Evolutionary conservation across 35 echinoderm and acorn worm genomes (phyloP).

Genomic region (Amphiura filiformis): DNA sequence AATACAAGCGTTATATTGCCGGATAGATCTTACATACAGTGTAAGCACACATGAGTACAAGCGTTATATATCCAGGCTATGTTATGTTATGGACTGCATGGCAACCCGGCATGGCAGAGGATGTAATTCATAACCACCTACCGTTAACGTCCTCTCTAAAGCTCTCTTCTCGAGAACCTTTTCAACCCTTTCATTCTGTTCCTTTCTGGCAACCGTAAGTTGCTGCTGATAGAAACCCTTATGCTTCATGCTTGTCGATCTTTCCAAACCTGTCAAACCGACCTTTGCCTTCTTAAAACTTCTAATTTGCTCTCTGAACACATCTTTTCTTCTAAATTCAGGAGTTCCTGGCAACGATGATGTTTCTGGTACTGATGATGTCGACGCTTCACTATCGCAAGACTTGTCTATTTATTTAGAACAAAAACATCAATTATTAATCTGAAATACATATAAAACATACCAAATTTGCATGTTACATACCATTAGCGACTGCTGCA

Average conservation of each 20-base stretch:
- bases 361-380: neutral
- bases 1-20: too few relatives aligned
- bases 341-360: neutral
- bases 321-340: neutral
- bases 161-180: neutral
- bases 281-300: neutral
- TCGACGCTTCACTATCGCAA: neutral
- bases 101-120: too few relatives aligned
- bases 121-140: too few relatives aligned
- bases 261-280: neutral
- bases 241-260: neutral
- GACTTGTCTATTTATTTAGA: neutral
- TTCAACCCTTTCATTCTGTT: neutral
- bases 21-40: too few relatives aligned
- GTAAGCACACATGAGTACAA: too few relatives aligned
- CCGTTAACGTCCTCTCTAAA: neutral
- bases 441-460: neutral
- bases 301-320: neutral
- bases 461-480: neutral
- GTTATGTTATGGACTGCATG: neutral
- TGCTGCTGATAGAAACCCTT: neutral
- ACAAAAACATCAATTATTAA: neutral
- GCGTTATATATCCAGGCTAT: neutral
- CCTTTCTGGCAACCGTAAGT: neutral
- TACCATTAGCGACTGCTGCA: neutral